Evolutionary conservation across 1,140 invertebrate genomes (phyloP), one percentile per base, ranked within the genome.

Genomic region (Lucilia sericata): DNA sequence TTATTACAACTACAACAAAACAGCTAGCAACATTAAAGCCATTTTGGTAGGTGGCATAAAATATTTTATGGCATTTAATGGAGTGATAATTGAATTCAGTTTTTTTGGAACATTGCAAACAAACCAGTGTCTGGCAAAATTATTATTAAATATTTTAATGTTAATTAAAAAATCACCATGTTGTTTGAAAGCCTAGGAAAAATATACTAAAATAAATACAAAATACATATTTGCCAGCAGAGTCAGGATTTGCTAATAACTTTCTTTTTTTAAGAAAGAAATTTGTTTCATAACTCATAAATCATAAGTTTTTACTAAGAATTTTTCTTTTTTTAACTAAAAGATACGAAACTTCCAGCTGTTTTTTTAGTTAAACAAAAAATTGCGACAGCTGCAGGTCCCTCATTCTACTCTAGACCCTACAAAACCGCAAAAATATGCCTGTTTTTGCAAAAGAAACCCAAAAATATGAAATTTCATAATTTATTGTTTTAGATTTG

Each of bases 351-450:
- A 55, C 51, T 17, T 55, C 74, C 13, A 17, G 74, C 74, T 55
- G 70, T 19, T 42, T 14, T 76, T 42, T 42, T 36, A 5, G 13
- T 21, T 76, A 10, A 76, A n/a, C 74, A 42, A 36, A 36, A n/a
- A 36, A 36, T 80, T 80, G 42, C 76, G 14, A 80, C 76, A 80
- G 76, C 76, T 80, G 76, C 76, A 80, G 42, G 42, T 80, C 42
- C 19, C 21, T 7, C 25, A 3, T 3, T 30, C 25, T 30, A 30
- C 25, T 30, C 25, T 30, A 30, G 25, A 30, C 25, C 25, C 3
- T 30, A 30, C 21, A 49, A 80, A 80, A 80, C 42, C 42, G 76
- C 76, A 80, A 49, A 70, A 80, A 80, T 80, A 49, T 76, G 4
- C 34, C 65, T 70, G 65, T 80, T 80, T 78, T 80, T 80, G 36